These are phyloP conservation scores for Lasiurus cinereus DNA, from an alignment of 2,113 vertebrate genomes.

Conservation along the genomic window DNA sequence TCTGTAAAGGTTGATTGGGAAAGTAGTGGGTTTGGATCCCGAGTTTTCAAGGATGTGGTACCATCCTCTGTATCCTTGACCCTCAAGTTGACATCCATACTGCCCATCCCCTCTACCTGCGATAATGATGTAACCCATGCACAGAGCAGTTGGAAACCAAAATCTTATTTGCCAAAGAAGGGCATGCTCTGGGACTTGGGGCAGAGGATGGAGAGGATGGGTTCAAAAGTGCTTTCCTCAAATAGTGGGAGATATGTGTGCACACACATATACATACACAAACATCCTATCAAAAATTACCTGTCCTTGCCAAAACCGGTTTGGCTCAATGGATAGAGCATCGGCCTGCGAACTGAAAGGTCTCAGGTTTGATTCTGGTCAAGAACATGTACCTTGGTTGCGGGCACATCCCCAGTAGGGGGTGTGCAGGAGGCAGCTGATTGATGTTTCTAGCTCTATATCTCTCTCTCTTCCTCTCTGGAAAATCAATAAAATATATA, in stretches of 20 bases:
- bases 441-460: too few species aligned
- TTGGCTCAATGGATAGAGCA: too few species aligned
- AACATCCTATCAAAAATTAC: neutral
- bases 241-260: too few species aligned
- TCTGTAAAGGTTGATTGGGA: neutral
- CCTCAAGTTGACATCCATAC: slow-evolving; percentile 39
- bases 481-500: too few species aligned
- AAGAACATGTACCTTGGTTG: too few species aligned
- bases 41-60: neutral
- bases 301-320: too few species aligned
- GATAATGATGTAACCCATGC: neutral
- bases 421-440: too few species aligned
- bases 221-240: neutral
- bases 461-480: too few species aligned
- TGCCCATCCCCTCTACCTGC: neutral
- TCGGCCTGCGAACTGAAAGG: too few species aligned
- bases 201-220: fast-evolving
- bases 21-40: neutral
- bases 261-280: too few species aligned
- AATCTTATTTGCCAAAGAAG: neutral
- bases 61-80: neutral
- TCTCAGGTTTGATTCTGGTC: too few species aligned
- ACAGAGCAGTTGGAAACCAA: neutral
- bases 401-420: too few species aligned
- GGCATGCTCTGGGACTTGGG: fast-evolving